Evolutionary conservation across 2,888 invertebrate genomes (phyloP), one percentile per base, ranked within the genome.

Genomic region (Parnassius orleans): DNA sequence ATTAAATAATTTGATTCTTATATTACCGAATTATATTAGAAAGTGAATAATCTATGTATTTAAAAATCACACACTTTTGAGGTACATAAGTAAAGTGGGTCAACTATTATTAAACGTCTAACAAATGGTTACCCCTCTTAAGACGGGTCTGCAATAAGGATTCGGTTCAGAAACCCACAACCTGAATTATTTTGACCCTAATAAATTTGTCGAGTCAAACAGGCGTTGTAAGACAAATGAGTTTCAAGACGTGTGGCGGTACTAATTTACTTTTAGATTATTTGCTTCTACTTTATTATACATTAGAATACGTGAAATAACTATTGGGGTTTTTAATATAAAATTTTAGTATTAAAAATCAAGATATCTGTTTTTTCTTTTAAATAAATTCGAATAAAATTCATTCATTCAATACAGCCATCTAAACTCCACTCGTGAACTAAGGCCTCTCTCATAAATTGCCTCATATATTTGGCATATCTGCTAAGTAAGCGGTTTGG

Each of bases 121-220:
- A 89, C 89, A 89, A 89, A 90, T 87, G 86, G 84, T 80, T 77
- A 78, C 83, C 83, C 75, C 72, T 74, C 77, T 80, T 81, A 84
- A 87, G 86, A 83, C 81, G 81, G 80, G 76, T 83, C 78, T 80
- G 86, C 87, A 88, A 86, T 87, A 87, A 90, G 86, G 86, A 87
- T 83, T 78, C 74, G 78, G 80, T 84, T 82, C 82, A 80, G 85
- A 83, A 86, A 83, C 87, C 87, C 86, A 79, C 87, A 85, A 87
- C 86, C 86, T 86, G 88, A 86, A 87, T 88, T 90, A 89, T 85
- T 88, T 83, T 86, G 86, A 90, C 90, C 90, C 87, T 90, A 89
- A 90, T 90, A 90, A 90, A 90, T 90, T 87, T 84, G 72, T 82
- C 79, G 73, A 86, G 88, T 84, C 88, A 87, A 88, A 88, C 85